Evolutionary conservation across 2,888 invertebrate species (phyloP), one percentile per base, ranked within the genome.

Genomic region (Andrena bicolor): DNA sequence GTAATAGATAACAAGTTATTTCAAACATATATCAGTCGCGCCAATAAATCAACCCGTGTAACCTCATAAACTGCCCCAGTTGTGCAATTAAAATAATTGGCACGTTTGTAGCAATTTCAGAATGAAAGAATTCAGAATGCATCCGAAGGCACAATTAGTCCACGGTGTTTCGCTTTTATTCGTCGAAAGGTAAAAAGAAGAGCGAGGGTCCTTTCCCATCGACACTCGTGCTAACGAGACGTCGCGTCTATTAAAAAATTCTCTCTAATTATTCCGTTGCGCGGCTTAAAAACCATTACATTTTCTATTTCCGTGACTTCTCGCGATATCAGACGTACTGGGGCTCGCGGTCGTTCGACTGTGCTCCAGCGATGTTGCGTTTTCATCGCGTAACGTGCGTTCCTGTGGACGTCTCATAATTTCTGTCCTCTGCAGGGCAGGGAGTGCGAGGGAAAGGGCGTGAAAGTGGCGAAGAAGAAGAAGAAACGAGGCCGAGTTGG

Each of bases 211-310:
- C 28, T 56, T 73, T 56, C 53, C 23, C 64, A 73, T 73, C 51
- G 35, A n/a, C 28, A 28, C 69, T 63, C 41, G n/a, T 56, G 30
- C 53, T 76, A 71, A 63, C 71, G 53, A 64, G 76, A 71, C 71
- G 63, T 63, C 48, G 71, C 53, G 41, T 56, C 63, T 28, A 63
- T 76, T 64, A 63, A 56, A 41, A 56, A 63, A 76, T 71, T 71
- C 71, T 71, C 51, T 71, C 61, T 63, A 76, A 76, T 76, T 76
- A 71, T 71, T 63, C 32, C 20, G 20, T 35, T 16, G 20, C 7
- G 26, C n/a, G 32, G 8, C 35, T 63, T 16, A 49, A 63, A 61
- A 71, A 26, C 26, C 49, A 23, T 71, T 49, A 26, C n/a, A 7
- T 10, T 48, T 48, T 13, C 49, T 26, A 23, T 64, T 35, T 16